phyloP scores from a whole-genome alignment of 2,797 vertebrate genomes.

The Crax fasciolata region DNA sequence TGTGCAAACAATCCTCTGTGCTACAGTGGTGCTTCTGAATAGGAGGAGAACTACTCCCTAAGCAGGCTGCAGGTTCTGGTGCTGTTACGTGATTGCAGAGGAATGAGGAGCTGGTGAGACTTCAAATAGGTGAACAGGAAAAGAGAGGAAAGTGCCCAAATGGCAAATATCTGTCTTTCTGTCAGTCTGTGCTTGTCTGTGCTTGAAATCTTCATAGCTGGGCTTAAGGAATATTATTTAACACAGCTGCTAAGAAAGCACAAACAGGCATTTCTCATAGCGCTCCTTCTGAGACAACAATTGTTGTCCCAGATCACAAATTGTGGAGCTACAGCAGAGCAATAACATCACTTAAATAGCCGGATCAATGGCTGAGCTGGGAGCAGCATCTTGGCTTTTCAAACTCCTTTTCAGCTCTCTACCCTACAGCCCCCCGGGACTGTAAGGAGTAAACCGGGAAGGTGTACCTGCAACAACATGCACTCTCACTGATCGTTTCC shows the following conservation, averaged over 20 bases:
- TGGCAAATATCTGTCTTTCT: constrained; percentile 42
- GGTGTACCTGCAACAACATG: constrained; percentile 15
- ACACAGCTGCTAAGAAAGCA: neutral
- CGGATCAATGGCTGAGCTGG: neutral
- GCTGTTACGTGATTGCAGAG: neutral
- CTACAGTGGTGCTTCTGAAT: neutral
- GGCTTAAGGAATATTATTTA: neutral
- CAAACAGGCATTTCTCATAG: neutral
- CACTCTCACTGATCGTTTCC: neutral
- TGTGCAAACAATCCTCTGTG: neutral
- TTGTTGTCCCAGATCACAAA: constrained; percentile 5
- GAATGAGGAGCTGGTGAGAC: constrained; percentile 31
- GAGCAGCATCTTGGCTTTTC: neutral
- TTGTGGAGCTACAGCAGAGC: neutral
- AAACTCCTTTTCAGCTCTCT: neutral
- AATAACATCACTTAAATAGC: neutral
- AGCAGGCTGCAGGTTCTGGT: neutral
- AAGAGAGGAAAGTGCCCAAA: constrained; percentile 40
- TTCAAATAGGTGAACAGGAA: constrained; percentile 31
- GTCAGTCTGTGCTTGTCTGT: constrained; percentile 26
- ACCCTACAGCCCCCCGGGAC: neutral
- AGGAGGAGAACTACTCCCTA: neutral
- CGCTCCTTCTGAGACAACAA: neutral
- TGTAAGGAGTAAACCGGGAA: neutral
- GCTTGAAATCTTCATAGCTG: constrained; percentile 40